Evolutionary conservation across 2,113 vertebrate species (phyloP).

Genomic region (Nansenia antarctica): DNA sequence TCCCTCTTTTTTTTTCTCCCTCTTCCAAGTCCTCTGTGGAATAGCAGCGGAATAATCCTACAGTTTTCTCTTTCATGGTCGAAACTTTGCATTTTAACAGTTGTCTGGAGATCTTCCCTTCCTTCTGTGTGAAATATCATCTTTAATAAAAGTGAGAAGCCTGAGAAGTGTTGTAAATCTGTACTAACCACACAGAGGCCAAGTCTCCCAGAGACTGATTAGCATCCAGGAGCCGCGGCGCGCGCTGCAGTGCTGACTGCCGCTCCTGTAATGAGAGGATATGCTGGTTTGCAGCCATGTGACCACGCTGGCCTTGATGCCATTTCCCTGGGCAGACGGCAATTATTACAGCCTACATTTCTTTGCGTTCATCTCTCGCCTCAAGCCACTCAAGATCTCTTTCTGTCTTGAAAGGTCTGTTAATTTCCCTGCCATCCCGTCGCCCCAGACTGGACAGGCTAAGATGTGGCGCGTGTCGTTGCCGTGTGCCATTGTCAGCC

Average conservation of each 20-base stretch:
- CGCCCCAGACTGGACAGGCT: slow-evolving; percentile 58
- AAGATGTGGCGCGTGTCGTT: slow-evolving; percentile 32
- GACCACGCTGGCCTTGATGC: slow-evolving; percentile 83
- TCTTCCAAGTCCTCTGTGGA: slow-evolving; percentile 81
- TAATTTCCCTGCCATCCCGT: slow-evolving; percentile 84
- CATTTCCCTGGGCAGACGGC: slow-evolving; percentile 83
- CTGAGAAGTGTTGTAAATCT: slow-evolving; percentile 87
- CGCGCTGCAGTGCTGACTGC: slow-evolving; percentile 58
- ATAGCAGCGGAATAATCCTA: slow-evolving; percentile 84
- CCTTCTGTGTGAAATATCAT: slow-evolving; percentile 89
- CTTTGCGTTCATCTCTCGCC: slow-evolving; percentile 71
- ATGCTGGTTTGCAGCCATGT: slow-evolving; percentile 77
- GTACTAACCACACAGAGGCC: slow-evolving; percentile 86
- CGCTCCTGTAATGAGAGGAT: slow-evolving; percentile 90
- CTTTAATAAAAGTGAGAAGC: slow-evolving; percentile 92
- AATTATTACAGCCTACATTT: slow-evolving; percentile 85
- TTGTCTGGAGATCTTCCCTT: slow-evolving; percentile 88
- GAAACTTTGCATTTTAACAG: slow-evolving; percentile 96
- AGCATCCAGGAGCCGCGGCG: slow-evolving; percentile 84
- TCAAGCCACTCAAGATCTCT: slow-evolving; percentile 77
- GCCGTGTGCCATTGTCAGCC: not conserved
- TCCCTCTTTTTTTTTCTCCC: slow-evolving; percentile 68
- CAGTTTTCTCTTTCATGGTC: slow-evolving; percentile 86
- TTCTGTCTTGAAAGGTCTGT: slow-evolving; percentile 80
- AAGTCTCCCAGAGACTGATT: slow-evolving; percentile 98